Conservation (phyloP, 2,113 vertebrate genomes). For the Paramormyrops kingsleyae region DNA sequence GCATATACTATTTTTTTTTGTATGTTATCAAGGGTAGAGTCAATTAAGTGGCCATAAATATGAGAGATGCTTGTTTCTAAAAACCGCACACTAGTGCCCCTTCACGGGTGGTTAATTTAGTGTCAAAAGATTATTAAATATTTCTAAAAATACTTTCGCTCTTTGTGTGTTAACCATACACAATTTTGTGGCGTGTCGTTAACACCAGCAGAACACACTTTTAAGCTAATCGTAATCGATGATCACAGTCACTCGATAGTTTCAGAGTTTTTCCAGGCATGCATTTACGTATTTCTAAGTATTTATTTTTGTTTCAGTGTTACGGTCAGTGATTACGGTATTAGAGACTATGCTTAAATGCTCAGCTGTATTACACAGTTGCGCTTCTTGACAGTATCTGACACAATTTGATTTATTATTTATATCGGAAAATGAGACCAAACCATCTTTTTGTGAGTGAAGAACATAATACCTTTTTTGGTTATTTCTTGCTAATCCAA, state of each 20-base stretch:
- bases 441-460: background rate
- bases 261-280: background rate
- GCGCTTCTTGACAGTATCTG: background rate
- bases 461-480: background rate
- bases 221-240: conserved; percentile 16
- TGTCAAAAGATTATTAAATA: conserved; percentile 60
- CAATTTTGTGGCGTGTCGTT: conserved; percentile 35
- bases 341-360: background rate
- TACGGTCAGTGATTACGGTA: background rate
- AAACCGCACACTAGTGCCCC: conserved; percentile 55
- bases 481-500: background rate
- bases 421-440: background rate
- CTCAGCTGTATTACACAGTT: background rate
- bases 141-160: conserved; percentile 45
- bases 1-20: conserved; percentile 37
- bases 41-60: conserved; percentile 59
- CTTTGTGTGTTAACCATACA: conserved; percentile 39
- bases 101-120: conserved; percentile 65
- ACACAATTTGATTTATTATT: background rate
- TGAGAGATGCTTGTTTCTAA: conserved; percentile 60
- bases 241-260: background rate
- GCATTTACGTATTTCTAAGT: background rate
- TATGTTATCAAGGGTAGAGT: conserved; percentile 60
- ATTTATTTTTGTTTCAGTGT: background rate
- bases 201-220: conserved; percentile 17